Percentiles rank a stretch among this genome's conserved stretches.
Conservation (phyloP, 64 coral and sea anemone genomes). For the Acropora tenuis region DNA sequence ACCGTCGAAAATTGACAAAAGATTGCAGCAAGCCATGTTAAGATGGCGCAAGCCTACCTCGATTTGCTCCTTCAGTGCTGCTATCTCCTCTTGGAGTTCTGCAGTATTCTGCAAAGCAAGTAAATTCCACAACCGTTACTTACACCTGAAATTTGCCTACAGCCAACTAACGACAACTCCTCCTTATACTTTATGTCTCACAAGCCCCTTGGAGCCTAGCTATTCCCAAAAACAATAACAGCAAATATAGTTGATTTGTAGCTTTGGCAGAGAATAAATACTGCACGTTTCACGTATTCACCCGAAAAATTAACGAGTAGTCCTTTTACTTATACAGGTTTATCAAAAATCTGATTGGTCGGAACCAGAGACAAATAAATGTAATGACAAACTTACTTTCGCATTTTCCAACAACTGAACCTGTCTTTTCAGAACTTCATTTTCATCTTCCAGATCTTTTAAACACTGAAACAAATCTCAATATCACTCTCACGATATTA, state of each 20-base stretch:
- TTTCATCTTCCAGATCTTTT: conserved; percentile 44
- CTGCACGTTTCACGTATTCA: no score
- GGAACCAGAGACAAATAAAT: neutral
- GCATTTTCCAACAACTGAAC: neutral
- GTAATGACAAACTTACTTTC: neutral
- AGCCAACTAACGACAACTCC: no score
- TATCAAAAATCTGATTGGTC: neutral
- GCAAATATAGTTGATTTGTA: no score
- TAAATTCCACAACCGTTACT: neutral
- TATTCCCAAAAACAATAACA: no score
- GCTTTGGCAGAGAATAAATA: no score
- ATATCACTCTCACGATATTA: no score
- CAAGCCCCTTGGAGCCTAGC: no score
- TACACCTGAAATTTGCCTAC: no score
- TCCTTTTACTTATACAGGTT: neutral
- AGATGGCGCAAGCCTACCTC: neutral
- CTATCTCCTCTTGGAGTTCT: conserved; percentile 8
- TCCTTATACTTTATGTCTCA: no score
- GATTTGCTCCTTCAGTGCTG: neutral
- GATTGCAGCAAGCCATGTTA: neutral
- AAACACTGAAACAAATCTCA: neutral
- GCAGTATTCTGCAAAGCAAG: conserved; percentile 1
- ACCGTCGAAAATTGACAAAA: neutral
- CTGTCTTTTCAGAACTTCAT: conserved; percentile 23
- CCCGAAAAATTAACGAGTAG: no score